Evolutionary conservation across 2,113 vertebrate genomes (phyloP).

Genomic region (Paramormyrops kingsleyae): DNA sequence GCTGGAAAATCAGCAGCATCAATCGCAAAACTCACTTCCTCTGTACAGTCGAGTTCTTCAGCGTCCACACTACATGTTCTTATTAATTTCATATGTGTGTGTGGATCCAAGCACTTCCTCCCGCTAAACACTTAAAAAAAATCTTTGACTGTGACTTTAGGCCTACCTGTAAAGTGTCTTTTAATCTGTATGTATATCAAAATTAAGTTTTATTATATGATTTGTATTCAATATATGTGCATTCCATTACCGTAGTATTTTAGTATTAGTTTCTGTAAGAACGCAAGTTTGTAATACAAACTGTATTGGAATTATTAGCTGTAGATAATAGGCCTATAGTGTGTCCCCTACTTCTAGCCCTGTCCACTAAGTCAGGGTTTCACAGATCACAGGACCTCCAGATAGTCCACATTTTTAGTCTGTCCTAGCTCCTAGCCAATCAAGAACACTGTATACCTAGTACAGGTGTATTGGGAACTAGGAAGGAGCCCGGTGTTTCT

Average conservation of each 20-base stretch:
- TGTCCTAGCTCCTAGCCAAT: not conserved
- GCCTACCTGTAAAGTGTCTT: not conserved
- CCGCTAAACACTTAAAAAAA: not conserved
- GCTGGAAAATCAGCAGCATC: not conserved
- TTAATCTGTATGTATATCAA: not conserved
- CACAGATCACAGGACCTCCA: not conserved
- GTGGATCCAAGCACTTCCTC: not conserved
- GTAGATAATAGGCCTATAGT: not conserved
- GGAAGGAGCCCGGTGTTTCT: not conserved
- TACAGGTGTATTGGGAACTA: not conserved
- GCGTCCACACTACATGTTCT: not conserved
- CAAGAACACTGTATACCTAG: not conserved
- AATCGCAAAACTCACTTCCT: not conserved
- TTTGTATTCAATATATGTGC: not conserved
- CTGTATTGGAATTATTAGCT: not conserved
- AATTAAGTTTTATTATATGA: not conserved
- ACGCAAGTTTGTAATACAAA: not conserved
- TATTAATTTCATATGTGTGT: not conserved
- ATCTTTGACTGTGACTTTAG: not conserved
- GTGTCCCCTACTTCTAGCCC: not conserved
- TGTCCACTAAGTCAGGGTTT: not conserved
- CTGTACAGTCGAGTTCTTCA: not conserved
- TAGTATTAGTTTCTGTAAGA: not conserved
- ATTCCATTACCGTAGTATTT: not conserved
- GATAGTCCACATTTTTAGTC: not conserved